Base-by-base conservation (phyloP, 2,888 invertebrate genomes). In the Seira musarum region DNA sequence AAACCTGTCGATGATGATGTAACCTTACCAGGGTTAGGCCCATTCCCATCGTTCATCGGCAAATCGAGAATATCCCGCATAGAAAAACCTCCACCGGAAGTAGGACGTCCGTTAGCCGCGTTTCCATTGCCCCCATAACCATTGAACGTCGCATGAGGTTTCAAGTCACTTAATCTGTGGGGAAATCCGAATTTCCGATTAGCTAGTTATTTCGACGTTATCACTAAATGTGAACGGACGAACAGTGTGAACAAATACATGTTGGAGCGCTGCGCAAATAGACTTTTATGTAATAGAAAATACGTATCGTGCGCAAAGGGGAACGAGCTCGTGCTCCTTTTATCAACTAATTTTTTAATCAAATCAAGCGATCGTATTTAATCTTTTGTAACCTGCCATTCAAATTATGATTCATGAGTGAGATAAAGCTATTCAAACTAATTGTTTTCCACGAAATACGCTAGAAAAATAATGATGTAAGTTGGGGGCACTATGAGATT, bases 41-140 rank as follows among this genome's bases (percentile, higher is more conserved):
- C 53, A 73, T 60, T 78, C 40, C 61, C 57, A 1, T 81, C 73
- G 40, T 63, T 80, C 63, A 70, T 68, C 21, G 84, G 85, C 77
- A 85, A 77, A 67, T 85, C 85, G 25, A 85, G 67, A 19, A 85
- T 83, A 67, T 85, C 85, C 30, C 84, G 80, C 75, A 85, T 81
- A 25, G 81, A 84, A 69, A 85, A 85, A 46, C 85, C 84, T 2
- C 82, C 77, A 24, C 75, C 80, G 63, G 80, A 80, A 49, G 80
- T 80, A 21, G 80, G 80, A 17, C 80, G 70, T n/a, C 75, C 75
- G n/a, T 80, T 80, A 8, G 22, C 53, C 17, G 53, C 13, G 15
- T n/a, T 63, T 21, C 68, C 64, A 67, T 24, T 25, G 1, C 17
- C 21, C 2, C 64, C 72, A 72, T 72, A 72, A 8, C 53, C 46